Evolutionary conservation across 2,888 invertebrate genomes (phyloP), one percentile per base, ranked within the genome.

Genomic region (Phyllotreta striolata): DNA sequence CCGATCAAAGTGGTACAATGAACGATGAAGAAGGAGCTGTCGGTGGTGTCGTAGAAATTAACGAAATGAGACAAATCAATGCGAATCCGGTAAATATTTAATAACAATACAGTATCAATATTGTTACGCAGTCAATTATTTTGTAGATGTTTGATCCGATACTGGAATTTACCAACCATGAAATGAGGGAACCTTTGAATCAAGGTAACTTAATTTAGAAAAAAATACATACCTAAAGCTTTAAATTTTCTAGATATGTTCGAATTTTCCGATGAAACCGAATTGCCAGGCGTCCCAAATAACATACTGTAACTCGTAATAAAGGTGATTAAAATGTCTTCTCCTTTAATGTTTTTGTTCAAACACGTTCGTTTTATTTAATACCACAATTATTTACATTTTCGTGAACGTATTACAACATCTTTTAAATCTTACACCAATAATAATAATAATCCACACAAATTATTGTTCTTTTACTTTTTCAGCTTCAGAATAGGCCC

Each of bases 1-100:
- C 92, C 7, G 92, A 92, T 82, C 92, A 92, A 79, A 89, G 89
- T 57, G 85, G 89, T 71, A 85, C 82, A 7, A 80, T 79, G 58
- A 78, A 76, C 49, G 72, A 77, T 47, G 79, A 79, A 57, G 80
- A 80, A 63, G 82, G 81, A 9, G 81, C 81, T 1, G 81, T 81
- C n/a, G 81, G 81, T 9, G 82, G 82, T 44, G 57, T 74, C 56
- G 49, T 71, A 9, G 73, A 72, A 38, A 51, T 51, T 38, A n/a
- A 34, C 8, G 51, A 62, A 24, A 58, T 40, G 40, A 41, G 39
- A 54, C 56, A 60, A 37, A 49, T 8, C 14, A 63, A 62, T 67
- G 61, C 61, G 35, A 37, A 63, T 62, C 68, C 70, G 67, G 69
- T 71, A 71, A 12, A 12, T 43, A 35, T 12, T 12, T 13, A 37